These are phyloP conservation scores for Clavelina lepadiformis DNA, from an alignment of 23 tunicate genomes.

Conservation along the genomic window DNA sequence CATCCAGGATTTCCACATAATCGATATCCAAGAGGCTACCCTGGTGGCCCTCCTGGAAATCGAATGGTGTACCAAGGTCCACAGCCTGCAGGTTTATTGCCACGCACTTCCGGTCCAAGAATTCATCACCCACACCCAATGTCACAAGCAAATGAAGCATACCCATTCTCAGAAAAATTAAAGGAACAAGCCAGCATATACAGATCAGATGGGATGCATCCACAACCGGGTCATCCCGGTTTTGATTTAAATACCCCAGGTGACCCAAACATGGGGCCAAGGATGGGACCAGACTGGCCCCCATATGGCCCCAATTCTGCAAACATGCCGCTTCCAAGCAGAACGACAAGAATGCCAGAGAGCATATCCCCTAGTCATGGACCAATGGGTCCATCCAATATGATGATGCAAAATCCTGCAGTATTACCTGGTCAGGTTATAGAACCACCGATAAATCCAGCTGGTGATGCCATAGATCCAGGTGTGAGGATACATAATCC, in stretches of 20 bases:
- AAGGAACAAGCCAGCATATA: slow-evolving; percentile 75
- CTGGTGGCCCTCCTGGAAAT: slow-evolving; percentile 14
- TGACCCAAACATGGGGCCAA: slow-evolving; percentile 29
- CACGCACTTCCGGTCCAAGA: slow-evolving; percentile 4
- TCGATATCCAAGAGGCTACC: slow-evolving; percentile 29
- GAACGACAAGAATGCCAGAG: slow-evolving; percentile 17
- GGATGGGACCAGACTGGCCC: slow-evolving; percentile 55
- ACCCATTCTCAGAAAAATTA: slow-evolving; percentile 83
- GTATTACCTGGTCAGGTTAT: slow-evolving; percentile 36
- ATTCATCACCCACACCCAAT: slow-evolving; percentile 24
- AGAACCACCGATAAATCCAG: slow-evolving; percentile 21
- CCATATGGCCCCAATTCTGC: slow-evolving; percentile 7
- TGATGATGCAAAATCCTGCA: slow-evolving; percentile 24
- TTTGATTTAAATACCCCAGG: slow-evolving; percentile 31
- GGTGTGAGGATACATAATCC: slow-evolving; percentile 49
- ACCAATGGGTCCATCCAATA: slow-evolving; percentile 9
- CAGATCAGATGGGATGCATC: slow-evolving; percentile 33
- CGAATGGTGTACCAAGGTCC: slow-evolving; percentile 20
- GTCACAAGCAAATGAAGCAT: slow-evolving; percentile 30
- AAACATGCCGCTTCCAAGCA: slow-evolving; percentile 2
- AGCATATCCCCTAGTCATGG: slow-evolving; percentile 25
- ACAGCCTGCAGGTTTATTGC: slow-evolving; percentile 22
- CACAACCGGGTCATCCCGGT: slow-evolving; percentile 15
- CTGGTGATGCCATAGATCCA: slow-evolving; percentile 16
- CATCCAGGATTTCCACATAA: slow-evolving; percentile 4